Evolutionary conservation across 1,140 invertebrate species (phyloP).

Genomic region (Diabrotica virgifera): DNA sequence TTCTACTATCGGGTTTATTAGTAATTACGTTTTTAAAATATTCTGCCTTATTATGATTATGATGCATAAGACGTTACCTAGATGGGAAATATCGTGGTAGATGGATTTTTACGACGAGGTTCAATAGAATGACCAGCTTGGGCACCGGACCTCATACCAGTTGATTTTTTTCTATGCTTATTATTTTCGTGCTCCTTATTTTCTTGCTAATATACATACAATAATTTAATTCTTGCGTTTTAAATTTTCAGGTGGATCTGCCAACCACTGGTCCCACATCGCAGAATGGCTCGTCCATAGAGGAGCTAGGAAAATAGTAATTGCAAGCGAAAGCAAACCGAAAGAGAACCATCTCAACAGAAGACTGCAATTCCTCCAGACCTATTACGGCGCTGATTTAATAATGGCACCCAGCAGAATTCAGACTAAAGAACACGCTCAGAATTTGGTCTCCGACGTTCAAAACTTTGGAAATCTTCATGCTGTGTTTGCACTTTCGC

Average conservation of each 20-base stretch:
- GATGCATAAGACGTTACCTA: no score
- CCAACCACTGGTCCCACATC: slow-evolving; percentile 85
- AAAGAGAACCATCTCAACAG: slow-evolving; percentile 35
- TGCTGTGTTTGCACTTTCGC: slow-evolving; percentile 39
- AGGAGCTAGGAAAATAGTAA: slow-evolving; percentile 73
- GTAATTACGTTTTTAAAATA: no score
- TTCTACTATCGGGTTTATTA: no score
- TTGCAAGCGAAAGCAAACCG: slow-evolving; percentile 37
- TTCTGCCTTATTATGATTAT: no score
- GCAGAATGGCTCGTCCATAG: slow-evolving; percentile 81
- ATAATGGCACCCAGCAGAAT: slow-evolving; percentile 33
- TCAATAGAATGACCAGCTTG: no score
- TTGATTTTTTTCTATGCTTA: no score
- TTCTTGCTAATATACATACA: not conserved
- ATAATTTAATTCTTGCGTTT: slow-evolving; percentile 8
- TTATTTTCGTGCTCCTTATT: not conserved
- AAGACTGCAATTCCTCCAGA: slow-evolving; percentile 35
- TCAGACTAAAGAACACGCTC: slow-evolving; percentile 38
- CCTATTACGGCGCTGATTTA: slow-evolving; percentile 37
- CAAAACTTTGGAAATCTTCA: slow-evolving; percentile 38
- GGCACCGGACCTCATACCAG: no score
- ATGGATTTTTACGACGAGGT: no score
- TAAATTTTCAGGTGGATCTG: slow-evolving; percentile 66
- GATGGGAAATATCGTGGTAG: no score
- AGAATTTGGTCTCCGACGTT: slow-evolving; percentile 40